Evolutionary conservation across 2,888 invertebrate genomes (phyloP).

Genomic region (Agapostemon virescens): DNA sequence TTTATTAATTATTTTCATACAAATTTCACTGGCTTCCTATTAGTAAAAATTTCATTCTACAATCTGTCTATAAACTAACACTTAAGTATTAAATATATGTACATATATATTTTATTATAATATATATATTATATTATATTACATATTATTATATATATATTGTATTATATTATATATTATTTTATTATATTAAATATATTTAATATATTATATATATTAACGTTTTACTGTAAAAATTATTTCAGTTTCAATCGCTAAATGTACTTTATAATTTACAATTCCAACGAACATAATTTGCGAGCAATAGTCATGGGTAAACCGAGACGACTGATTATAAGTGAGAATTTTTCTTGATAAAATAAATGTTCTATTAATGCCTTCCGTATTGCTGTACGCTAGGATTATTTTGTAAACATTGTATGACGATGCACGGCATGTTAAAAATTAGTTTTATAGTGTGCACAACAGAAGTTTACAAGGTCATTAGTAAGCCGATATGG

Average conservation of each 20-base stretch:
- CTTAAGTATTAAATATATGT: no score
- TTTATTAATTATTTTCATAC: background rate
- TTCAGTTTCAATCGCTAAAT: background rate
- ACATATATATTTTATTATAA: no score
- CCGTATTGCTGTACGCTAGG: background rate
- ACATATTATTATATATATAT: no score
- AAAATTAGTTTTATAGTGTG: background rate
- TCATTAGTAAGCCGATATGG: background rate
- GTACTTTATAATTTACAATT: background rate
- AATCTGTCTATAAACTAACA: background rate
- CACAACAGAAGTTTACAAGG: background rate
- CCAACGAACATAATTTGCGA: background rate
- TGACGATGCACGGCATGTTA: background rate
- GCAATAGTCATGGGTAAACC: no score
- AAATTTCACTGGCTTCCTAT: background rate
- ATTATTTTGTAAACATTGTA: background rate
- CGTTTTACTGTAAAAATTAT: background rate
- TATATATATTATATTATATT: no score
- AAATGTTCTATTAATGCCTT: background rate
- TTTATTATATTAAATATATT: no score
- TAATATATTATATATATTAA: no score
- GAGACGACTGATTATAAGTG: background rate
- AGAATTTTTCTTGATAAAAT: background rate
- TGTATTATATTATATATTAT: no score
- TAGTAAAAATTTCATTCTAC: background rate